Conservation (phyloP, 2,113 vertebrate species). For the Barbus barbus region DNA sequence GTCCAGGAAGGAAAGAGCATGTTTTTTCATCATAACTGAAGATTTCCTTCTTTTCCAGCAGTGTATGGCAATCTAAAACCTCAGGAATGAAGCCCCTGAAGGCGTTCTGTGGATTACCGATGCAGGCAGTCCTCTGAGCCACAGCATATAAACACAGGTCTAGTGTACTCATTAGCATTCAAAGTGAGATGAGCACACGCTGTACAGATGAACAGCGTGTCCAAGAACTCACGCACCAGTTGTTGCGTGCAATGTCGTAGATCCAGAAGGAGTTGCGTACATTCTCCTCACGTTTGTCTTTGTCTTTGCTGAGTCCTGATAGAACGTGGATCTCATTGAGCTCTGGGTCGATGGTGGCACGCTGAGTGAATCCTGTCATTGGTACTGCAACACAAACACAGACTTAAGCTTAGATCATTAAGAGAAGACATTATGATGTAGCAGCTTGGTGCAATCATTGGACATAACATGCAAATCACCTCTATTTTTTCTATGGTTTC, state of each 20-base stretch:
- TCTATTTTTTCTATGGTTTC: neutral
- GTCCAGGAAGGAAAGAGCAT: neutral
- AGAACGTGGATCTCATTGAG: conserved; percentile 98
- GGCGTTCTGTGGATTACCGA: neutral
- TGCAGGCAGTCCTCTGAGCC: neutral
- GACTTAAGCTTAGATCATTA: neutral
- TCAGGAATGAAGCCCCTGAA: neutral
- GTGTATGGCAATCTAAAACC: neutral
- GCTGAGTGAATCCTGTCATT: conserved; percentile 98
- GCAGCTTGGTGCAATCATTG: neutral
- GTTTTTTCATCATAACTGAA: neutral
- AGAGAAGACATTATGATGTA: neutral
- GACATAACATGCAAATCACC: neutral
- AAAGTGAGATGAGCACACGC: neutral
- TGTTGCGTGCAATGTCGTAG: conserved; percentile 97
- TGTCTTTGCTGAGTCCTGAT: conserved; percentile 98
- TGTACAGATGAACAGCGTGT: neutral
- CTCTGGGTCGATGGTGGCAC: conserved; percentile 97
- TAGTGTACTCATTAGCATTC: neutral
- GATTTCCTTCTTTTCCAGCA: neutral
- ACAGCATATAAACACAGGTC: neutral
- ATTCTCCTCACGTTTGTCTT: conserved; percentile 97
- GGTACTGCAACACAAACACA: conserved; percentile 79
- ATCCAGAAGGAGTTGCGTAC: conserved; percentile 99
- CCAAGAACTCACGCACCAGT: conserved; percentile 80